Conservation (phyloP, 1,140 invertebrate genomes). For the Nilaparvata lugens region DNA sequence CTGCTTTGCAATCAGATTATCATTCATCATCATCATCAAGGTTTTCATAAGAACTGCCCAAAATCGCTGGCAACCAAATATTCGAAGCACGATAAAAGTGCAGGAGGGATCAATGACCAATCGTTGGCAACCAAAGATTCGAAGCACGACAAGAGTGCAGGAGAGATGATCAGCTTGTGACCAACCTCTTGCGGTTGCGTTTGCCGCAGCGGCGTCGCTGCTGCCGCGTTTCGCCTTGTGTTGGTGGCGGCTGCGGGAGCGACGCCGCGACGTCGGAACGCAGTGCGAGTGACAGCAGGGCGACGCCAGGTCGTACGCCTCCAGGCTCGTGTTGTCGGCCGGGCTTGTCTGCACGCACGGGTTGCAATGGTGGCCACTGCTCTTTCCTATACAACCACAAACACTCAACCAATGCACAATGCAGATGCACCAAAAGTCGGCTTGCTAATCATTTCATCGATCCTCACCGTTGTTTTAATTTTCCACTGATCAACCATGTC, state of each 20-base stretch:
- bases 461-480: too few species aligned
- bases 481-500: too few species aligned
- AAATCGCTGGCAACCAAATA: not conserved
- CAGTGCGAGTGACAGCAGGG: slow-evolving; percentile 71
- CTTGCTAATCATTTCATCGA: too few species aligned
- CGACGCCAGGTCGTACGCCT: slow-evolving; percentile 72
- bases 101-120: not conserved
- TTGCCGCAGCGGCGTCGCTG: not conserved
- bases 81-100: not conserved
- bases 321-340: slow-evolving; percentile 60
- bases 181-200: not conserved
- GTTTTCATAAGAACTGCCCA: too few species aligned
- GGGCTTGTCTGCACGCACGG: slow-evolving; percentile 51
- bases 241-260: slow-evolving; percentile 19
- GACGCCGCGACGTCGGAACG: slow-evolving; percentile 52
- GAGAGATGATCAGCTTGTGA: not conserved
- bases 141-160: not conserved
- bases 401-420: too few species aligned
- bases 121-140: not conserved
- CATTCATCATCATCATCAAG: too few species aligned
- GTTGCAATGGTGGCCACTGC: slow-evolving; percentile 49
- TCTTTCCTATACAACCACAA: not conserved
- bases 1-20: too few species aligned
- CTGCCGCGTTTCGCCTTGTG: slow-evolving; percentile 19
- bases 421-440: too few species aligned